phyloP scores from a whole-genome alignment of 2,888 invertebrate species.

The Chaetogeoica ovagalla region DNA sequence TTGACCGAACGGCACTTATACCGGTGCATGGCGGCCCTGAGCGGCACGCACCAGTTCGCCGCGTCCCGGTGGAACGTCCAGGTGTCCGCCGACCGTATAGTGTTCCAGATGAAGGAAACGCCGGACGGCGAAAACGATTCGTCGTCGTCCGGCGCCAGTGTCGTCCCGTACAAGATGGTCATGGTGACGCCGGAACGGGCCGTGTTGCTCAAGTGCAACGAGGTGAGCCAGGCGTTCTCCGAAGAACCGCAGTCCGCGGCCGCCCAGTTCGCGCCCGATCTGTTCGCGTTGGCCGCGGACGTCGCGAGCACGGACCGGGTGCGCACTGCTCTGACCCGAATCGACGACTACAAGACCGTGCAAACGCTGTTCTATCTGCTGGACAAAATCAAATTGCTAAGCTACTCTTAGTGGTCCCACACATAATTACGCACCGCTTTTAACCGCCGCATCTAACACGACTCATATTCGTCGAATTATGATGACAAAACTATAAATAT shows the following conservation, averaged over 20 bases:
- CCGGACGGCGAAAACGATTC: conserved; percentile 58
- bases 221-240: conserved; percentile 72
- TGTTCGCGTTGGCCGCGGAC: conserved; percentile 71
- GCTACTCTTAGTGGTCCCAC: conserved; percentile 63
- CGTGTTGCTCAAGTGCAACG: conserved; percentile 72
- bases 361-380: conserved; percentile 68
- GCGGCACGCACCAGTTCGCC: conserved; percentile 74
- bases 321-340: conserved; percentile 62
- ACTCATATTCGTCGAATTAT: no score
- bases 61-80: conserved; percentile 76
- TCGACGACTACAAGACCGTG: conserved; percentile 66
- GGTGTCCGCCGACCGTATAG: conserved; percentile 66
- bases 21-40: conserved; percentile 75
- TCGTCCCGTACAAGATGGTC: conserved; percentile 59
- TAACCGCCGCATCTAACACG: no score
- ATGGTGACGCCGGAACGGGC: conserved; percentile 73
- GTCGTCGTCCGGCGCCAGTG: conserved; percentile 61
- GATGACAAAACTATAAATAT: no score
- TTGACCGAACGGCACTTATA: conserved; percentile 75
- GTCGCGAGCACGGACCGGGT: conserved; percentile 67
- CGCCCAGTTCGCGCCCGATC: conserved; percentile 71
- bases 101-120: conserved; percentile 70
- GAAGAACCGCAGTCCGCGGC: conserved; percentile 61
- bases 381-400: conserved; percentile 66
- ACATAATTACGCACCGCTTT: no score